A percentile compares a stretch with the other conserved stretches of the same genome.
These are phyloP conservation scores for Amiota mariae DNA, from an alignment of 2,888 invertebrate genomes.

Conservation along the genomic window DNA sequence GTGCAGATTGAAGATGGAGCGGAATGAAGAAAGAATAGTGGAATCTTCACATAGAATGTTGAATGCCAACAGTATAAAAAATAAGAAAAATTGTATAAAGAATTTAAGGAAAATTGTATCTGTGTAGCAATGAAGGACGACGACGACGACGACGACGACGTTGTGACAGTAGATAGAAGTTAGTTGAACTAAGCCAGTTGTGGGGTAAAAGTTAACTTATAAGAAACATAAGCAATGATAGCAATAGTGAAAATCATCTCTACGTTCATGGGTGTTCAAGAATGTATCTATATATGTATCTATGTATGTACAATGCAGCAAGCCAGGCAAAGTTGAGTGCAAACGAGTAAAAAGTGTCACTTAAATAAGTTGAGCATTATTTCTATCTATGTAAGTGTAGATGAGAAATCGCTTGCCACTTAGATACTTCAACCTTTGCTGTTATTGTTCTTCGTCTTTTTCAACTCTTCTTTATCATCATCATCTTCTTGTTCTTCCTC, in stretches of 20 bases:
- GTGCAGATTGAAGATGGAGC: constrained; percentile 19
- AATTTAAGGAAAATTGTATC: background rate
- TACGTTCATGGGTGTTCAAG: too few relatives aligned
- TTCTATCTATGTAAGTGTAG: constrained; percentile 52
- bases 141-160: too few relatives aligned
- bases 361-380: constrained; percentile 51
- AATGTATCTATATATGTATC: too few relatives aligned
- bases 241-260: background rate
- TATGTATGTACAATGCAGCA: too few relatives aligned
- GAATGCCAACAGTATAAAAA: constrained; percentile 33
- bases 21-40: constrained; percentile 36
- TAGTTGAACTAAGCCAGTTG: background rate
- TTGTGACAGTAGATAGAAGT: background rate
- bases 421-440: constrained; percentile 50
- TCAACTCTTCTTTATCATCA: constrained; percentile 63
- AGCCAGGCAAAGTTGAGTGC: too few relatives aligned
- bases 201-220: constrained; percentile 5
- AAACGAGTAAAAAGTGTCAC: constrained; percentile 53
- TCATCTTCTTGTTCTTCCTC: background rate
- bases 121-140: background rate
- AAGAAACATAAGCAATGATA: background rate
- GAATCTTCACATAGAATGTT: too few relatives aligned
- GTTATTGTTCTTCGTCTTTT: constrained; percentile 54
- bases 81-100: constrained; percentile 24
- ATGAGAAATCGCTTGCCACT: constrained; percentile 54